Conservation (phyloP, 2,888 invertebrate genomes). For the Drosophila neonasuta region DNA sequence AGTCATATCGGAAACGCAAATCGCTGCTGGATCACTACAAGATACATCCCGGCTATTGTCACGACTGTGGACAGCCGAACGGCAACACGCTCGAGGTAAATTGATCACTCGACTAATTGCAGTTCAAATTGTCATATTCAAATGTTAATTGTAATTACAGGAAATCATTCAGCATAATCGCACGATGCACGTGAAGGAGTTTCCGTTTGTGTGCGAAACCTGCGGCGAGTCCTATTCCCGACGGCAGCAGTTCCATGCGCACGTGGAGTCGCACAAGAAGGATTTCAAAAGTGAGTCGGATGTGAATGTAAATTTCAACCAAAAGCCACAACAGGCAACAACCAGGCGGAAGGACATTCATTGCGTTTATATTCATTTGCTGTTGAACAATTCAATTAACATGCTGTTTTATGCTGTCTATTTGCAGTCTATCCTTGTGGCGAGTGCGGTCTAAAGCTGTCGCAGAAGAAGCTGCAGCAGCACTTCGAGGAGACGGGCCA, state of each 20-base stretch:
- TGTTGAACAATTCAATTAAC: background rate
- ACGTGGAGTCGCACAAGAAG: conserved; percentile 82
- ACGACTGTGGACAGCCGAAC: conserved; percentile 81
- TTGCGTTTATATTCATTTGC: background rate
- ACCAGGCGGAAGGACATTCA: background rate
- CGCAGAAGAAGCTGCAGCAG: conserved; percentile 81
- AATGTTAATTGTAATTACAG: conserved; percentile 47
- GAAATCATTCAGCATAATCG: conserved; percentile 82
- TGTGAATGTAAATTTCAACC: conserved; percentile 78
- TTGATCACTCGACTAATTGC: no score
- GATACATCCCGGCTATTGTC: conserved; percentile 82
- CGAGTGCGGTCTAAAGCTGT: conserved; percentile 81
- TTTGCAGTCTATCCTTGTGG: conserved; percentile 79
- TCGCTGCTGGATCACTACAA: conserved; percentile 82
- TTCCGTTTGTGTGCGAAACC: conserved; percentile 82
- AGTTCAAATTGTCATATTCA: background rate
- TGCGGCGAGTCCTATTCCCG: conserved; percentile 82
- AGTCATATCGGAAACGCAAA: conserved; percentile 81
- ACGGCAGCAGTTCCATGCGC: conserved; percentile 82
- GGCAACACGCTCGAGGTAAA: conserved; percentile 80
- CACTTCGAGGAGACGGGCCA: conserved; percentile 82
- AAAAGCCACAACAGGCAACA: conserved; percentile 15
- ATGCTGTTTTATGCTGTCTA: background rate
- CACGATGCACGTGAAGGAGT: conserved; percentile 81
- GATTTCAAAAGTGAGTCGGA: conserved; percentile 82